A percentile compares a stretch with the other conserved stretches of the same genome.
These are phyloP conservation scores for Ctenomys sociabilis DNA, from an alignment of 2,113 vertebrate genomes.

Conservation along the genomic window DNA sequence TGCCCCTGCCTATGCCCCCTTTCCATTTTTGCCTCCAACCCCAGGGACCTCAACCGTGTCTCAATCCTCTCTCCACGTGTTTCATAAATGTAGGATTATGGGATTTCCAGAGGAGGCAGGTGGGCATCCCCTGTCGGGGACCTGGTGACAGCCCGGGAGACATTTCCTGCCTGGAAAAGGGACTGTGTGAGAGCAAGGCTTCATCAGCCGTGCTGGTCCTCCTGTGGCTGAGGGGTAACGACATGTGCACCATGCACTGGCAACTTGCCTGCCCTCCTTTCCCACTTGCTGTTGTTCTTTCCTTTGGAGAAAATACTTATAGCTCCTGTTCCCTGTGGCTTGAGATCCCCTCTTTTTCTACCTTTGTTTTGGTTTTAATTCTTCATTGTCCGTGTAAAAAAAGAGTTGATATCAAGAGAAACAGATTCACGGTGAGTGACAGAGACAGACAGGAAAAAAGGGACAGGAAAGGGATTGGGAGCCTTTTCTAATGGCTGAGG, in stretches of 20 bases:
- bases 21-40: not conserved
- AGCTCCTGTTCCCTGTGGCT: conserved; percentile 38
- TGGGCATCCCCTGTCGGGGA: conserved; percentile 64
- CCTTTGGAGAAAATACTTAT: not conserved
- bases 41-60: conserved; percentile 13
- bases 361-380: conserved; percentile 1
- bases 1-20: not conserved
- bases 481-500: not conserved
- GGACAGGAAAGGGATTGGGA: not conserved
- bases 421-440: not conserved
- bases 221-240: not conserved
- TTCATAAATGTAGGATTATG: conserved; percentile 80
- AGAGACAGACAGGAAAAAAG: not conserved
- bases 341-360: not conserved
- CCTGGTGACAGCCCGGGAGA: conserved; percentile 63
- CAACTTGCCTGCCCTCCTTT: not conserved
- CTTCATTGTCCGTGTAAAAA: not conserved
- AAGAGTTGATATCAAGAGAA: not conserved
- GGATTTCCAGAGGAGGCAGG: conserved; percentile 76
- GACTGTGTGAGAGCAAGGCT: not conserved
- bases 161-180: not conserved
- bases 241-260: not conserved
- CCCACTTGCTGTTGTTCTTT: not conserved
- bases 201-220: not conserved
- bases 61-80: conserved; percentile 73